Base-by-base conservation (phyloP, 1,140 invertebrate species). In the Chironomus striatipennis region DNA sequence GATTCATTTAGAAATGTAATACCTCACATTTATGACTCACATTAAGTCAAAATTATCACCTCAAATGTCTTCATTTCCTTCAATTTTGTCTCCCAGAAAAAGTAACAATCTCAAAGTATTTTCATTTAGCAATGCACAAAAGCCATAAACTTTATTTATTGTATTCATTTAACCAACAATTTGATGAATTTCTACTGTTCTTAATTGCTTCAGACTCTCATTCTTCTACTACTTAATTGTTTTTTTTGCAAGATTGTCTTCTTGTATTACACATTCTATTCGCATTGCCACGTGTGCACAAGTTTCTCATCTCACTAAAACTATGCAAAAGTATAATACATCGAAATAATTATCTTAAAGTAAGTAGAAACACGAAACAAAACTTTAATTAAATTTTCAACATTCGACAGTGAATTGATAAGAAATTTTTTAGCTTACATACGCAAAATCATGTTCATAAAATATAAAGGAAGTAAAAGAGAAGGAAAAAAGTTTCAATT, bases 381-480 rank as follows among this genome's bases (percentile, higher is more conserved):
- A 57, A 57, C 47, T 57, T 57, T 57, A 57, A 57, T 57, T 57
- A 57, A 57, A 57, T 57, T 57, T 57, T 57, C 47, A n/a, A 34
- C 24, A 34, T 34, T 34, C 24, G 24, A 34, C 24, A 34, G 1
- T 34, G 12, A 57, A 57, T 57, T 57, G 47, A 57, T 57, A 57
- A 57, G 47, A 57, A 57, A n/a, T 57, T 57, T n/a, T 57, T 15
- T 57, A n/a, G 24, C 24, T 34, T 34, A 57, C 47, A 15, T 57
- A 15, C n/a, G 15, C 43, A 57, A 7, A 57, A n/a, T 57, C 5
- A 34, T 34, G 24, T 34, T 34, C 24, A 34, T 34, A 34, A 34
- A 34, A 34, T 34, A 34, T 34, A 34, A 34, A 34, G 24, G 24
- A 34, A 34, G 47, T 15, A 57, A 57, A 4, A 47, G 4, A 57